Conservation (phyloP, 2,888 invertebrate species). For the Phortica okadai region DNA sequence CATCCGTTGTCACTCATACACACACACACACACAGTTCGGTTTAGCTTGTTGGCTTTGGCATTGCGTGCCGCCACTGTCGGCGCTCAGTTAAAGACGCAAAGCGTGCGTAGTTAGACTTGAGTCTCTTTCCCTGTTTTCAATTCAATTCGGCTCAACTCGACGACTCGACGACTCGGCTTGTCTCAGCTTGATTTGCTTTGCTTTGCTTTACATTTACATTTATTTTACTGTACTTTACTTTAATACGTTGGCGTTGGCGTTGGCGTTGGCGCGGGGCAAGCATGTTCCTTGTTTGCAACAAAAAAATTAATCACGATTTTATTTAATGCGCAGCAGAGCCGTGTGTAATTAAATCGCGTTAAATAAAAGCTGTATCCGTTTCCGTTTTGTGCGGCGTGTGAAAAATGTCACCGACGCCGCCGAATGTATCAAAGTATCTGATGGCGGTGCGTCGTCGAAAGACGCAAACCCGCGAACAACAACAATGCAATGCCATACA, state of each 20-base stretch:
- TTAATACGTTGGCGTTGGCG: no score
- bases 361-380: background rate
- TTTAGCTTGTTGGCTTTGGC: background rate
- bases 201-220: background rate
- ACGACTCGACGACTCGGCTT: background rate
- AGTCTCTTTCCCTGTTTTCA: constrained; percentile 41
- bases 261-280: no score
- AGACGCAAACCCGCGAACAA: constrained; percentile 29
- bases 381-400: background rate
- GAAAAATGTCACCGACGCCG: constrained; percentile 47
- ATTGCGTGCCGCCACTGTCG: background rate
- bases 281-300: no score
- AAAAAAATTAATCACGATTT: no score
- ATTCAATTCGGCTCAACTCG: constrained; percentile 36
- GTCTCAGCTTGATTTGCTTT: background rate
- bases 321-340: no score
- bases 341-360: background rate
- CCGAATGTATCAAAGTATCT: constrained; percentile 67
- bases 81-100: background rate
- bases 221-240: background rate
- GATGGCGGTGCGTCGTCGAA: constrained; percentile 65
- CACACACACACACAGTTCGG: background rate
- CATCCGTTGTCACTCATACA: background rate
- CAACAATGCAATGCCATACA: constrained; percentile 20
- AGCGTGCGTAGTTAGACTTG: constrained; percentile 31